Conservation (phyloP, 2,888 invertebrate species). For the Cactoblastis cactorum region DNA sequence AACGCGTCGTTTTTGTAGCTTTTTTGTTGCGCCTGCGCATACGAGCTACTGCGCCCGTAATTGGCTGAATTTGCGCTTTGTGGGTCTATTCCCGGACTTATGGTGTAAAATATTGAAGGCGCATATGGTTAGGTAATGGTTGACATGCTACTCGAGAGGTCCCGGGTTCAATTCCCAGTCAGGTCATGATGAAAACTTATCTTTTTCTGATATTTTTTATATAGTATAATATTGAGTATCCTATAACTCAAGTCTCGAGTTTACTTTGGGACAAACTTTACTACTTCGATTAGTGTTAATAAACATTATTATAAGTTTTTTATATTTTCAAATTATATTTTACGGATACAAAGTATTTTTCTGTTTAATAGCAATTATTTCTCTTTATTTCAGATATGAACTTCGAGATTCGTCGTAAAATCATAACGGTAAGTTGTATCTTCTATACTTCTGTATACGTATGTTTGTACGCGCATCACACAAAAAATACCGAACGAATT, state of each 20-base stretch:
- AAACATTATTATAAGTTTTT: no score
- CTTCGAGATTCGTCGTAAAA: slow-evolving; percentile 24
- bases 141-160: background rate
- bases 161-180: no score
- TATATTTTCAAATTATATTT: no score
- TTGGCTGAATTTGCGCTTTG: slow-evolving; percentile 11
- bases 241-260: no score
- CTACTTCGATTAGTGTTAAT: background rate
- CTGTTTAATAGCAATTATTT: background rate
- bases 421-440: background rate
- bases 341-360: no score
- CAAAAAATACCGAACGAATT: no score
- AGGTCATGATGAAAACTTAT: no score
- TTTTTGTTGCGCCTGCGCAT: background rate
- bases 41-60: slow-evolving; percentile 6
- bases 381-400: slow-evolving; percentile 32
- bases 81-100: slow-evolving; percentile 7
- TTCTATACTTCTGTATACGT: no score
- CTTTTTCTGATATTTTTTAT: no score
- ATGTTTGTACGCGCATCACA: no score
- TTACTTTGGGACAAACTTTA: no score
- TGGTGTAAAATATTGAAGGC: background rate
- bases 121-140: background rate
- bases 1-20: slow-evolving; percentile 8
- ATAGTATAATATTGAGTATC: no score